These are phyloP conservation scores for Glaucidium brasilianum DNA, from an alignment of 2,113 vertebrate genomes.

Conservation along the genomic window DNA sequence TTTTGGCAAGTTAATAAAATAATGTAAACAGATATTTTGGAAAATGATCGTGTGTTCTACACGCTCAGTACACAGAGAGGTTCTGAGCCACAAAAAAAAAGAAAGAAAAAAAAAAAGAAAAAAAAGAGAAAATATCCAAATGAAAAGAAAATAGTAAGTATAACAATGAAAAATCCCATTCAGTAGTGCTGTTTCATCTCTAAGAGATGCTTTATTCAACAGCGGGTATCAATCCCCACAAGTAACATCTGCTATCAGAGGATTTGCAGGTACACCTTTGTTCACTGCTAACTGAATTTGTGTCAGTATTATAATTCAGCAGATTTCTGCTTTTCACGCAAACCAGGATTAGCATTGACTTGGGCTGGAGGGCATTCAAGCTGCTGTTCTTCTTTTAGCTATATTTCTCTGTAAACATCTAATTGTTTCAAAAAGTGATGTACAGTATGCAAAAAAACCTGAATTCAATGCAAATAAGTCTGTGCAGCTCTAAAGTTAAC, in stretches of 20 bases:
- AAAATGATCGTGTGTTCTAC: not conserved
- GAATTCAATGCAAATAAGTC: conserved; percentile 78
- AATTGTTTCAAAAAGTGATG: conserved; percentile 78
- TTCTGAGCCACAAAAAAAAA: not conserved
- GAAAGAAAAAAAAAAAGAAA: too few species aligned
- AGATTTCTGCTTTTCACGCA: conserved; percentile 69
- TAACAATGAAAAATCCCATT: conserved; percentile 8
- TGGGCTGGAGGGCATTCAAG: conserved; percentile 73
- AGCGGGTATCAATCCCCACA: conserved; percentile 35
- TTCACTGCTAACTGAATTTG: conserved; percentile 60
- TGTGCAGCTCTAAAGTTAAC: conserved; percentile 72
- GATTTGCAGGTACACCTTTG: conserved; percentile 63
- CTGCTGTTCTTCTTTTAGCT: conserved; percentile 72
- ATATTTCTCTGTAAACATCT: conserved; percentile 81
- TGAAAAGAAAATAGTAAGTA: not conserved
- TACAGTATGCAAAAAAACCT: conserved; percentile 72
- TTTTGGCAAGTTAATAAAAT: conserved; percentile 21
- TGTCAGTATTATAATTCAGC: conserved; percentile 64
- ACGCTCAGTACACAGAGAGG: not conserved
- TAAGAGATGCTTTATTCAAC: conserved; percentile 30
- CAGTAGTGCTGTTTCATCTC: conserved; percentile 30
- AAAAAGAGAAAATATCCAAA: not conserved
- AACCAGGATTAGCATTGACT: conserved; percentile 70
- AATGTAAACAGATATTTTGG: not conserved
- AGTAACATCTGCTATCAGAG: conserved; percentile 51